phyloP scores from a whole-genome alignment of 2,888 invertebrate species.

The Thumatha senex region DNA sequence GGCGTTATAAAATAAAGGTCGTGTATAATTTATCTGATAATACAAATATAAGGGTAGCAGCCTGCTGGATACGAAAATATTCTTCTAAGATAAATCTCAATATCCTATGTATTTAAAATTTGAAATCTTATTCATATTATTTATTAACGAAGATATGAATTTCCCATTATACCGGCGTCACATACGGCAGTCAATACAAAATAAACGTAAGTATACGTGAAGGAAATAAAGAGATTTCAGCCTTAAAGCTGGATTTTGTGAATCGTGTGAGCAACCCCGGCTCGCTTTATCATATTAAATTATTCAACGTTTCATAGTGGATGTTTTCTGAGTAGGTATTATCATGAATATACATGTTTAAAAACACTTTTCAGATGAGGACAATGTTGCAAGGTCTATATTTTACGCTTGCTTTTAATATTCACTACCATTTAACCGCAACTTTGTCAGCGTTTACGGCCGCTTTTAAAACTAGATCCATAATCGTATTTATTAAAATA shows the following conservation, averaged over 20 bases:
- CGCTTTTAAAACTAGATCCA: not conserved
- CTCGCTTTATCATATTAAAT: constrained; percentile 21
- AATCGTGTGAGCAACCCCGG: constrained; percentile 10
- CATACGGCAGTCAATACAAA: constrained; percentile 14
- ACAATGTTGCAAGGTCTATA: not conserved
- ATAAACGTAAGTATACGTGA: constrained; percentile 13
- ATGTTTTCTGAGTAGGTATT: constrained; percentile 16
- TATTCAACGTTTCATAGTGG: constrained; percentile 25
- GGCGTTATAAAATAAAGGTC: no score
- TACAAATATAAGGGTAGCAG: not conserved
- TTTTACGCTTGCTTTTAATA: not conserved
- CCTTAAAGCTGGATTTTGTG: constrained; percentile 23
- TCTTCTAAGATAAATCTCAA: not conserved
- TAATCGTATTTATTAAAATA: not conserved
- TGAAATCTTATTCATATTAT: constrained; percentile 7
- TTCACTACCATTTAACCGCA: not conserved
- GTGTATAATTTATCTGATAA: not conserved
- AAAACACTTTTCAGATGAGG: constrained; percentile 3
- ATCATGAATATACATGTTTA: constrained; percentile 3
- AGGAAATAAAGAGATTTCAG: constrained; percentile 26
- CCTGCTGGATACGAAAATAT: not conserved
- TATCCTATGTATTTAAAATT: constrained; percentile 3
- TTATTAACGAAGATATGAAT: constrained; percentile 23
- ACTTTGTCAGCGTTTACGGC: not conserved
- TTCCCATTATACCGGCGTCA: constrained; percentile 12